These are phyloP conservation scores for Tigriopus californicus DNA, from an alignment of 2,888 invertebrate genomes.

Conservation along the genomic window DNA sequence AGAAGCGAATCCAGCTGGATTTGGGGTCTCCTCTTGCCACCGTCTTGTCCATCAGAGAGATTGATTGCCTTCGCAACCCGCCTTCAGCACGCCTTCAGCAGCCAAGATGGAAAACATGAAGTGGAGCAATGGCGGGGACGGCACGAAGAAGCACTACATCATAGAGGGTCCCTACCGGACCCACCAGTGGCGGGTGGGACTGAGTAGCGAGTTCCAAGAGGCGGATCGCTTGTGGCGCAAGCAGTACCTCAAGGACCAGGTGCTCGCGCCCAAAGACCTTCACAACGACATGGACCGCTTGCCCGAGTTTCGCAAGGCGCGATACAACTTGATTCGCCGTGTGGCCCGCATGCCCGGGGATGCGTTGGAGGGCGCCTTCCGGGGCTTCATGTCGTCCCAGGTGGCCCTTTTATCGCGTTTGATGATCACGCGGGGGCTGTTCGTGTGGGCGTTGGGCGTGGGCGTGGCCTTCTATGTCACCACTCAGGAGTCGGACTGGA, in stretches of 20 bases:
- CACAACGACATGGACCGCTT: neutral
- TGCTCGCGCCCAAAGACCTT: neutral
- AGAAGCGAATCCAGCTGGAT: too few relatives aligned
- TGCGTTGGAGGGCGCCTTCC: neutral
- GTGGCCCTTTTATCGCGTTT: too few relatives aligned
- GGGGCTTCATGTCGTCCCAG: too few relatives aligned
- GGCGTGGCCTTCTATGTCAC: neutral
- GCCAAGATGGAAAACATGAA: too few relatives aligned
- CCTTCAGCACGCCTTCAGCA: too few relatives aligned
- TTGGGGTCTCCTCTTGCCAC: too few relatives aligned
- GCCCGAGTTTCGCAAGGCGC: neutral
- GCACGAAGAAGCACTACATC: too few relatives aligned
- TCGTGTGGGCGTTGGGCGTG: too few relatives aligned
- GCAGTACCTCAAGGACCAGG: conserved; percentile 5
- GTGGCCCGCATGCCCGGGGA: neutral
- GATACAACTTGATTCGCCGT: neutral
- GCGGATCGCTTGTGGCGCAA: neutral
- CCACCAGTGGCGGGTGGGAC: neutral
- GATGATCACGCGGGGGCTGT: too few relatives aligned
- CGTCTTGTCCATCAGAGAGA: too few relatives aligned
- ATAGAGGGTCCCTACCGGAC: neutral
- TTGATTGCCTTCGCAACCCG: too few relatives aligned
- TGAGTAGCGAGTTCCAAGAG: neutral
- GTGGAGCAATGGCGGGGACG: too few relatives aligned
- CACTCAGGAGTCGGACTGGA: neutral